Evolutionary conservation across 2,888 invertebrate genomes (phyloP), one percentile per base, ranked within the genome.

Genomic region (Lottia gigantea): DNA sequence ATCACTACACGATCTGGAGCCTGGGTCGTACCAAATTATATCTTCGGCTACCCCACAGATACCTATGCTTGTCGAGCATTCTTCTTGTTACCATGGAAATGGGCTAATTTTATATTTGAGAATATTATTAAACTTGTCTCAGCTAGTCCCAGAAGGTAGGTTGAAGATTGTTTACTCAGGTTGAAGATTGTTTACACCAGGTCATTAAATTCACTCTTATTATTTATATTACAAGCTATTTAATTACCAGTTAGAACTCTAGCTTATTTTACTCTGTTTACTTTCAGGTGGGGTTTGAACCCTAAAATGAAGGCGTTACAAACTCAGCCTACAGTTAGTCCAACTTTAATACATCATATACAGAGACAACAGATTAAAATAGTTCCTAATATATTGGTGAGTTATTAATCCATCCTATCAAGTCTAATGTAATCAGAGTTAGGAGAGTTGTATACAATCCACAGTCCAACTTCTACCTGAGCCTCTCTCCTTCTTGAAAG

Each of bases 21-120:
- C 19, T 87, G 87, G 86, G 75, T 87, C n/a, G 75, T 85, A 8
- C 85, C 87, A 16, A 86, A 86, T 77, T 87, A 86, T 71, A 69
- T 86, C 14, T 82, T 85, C 68, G 86, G 86, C 12, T 71, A 77
- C 67, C 80, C 86, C 1, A 81, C 79, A 46, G 87, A 87, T 70
- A 75, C 84, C 46, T 86, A 86, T 66, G 84, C 86, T 6, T 81
- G 82, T 72, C 76, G 87, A 46, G 70, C 82, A 40, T 84, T 86
- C 74, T 80, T 86, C 67, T 47, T 68, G 69, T 76, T 83, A 66
- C 86, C 87, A 55, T 83, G 81, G 81, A 71, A 74, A 70, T 66
- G 84, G 19, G 81, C 73, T 31, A 82, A 80, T 61, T 71, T 77
- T 19, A 74, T 86, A 11, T 78, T 86, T 74, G 85, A 85, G 64